Percentiles rank a stretch among this genome's conserved stretches.
Conservation (phyloP, 2,888 invertebrate species). For the Argyresthia albistria region DNA sequence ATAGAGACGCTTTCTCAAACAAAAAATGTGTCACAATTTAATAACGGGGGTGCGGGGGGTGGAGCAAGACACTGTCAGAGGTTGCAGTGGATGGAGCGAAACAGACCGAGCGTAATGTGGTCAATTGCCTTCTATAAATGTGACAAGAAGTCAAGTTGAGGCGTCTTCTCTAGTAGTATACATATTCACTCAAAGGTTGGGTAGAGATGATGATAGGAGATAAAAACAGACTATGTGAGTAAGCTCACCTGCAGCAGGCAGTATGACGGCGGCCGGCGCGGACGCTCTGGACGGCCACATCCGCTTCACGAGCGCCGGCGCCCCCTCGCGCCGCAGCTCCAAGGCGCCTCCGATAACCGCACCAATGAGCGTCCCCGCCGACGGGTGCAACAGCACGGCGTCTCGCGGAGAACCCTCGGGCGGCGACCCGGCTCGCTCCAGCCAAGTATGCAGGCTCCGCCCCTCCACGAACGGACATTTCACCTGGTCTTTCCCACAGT, state of each 20-base stretch:
- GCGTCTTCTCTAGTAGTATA: no score
- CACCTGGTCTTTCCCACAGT: slow-evolving; percentile 63
- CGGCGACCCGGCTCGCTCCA: slow-evolving; percentile 39
- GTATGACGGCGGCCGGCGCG: slow-evolving; percentile 52
- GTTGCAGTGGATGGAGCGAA: no score
- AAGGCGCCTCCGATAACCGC: slow-evolving; percentile 54
- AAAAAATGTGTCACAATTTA: no score
- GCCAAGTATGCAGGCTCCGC: slow-evolving; percentile 41
- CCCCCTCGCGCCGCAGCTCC: slow-evolving; percentile 40
- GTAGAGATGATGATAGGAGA: no score
- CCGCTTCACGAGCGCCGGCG: slow-evolving; percentile 45
- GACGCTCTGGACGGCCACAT: slow-evolving; percentile 63
- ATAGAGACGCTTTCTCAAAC: no score
- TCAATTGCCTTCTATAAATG: no score
- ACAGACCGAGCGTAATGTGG: no score
- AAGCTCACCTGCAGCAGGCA: slow-evolving; percentile 48
- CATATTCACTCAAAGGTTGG: no score
- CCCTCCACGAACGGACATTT: slow-evolving; percentile 55
- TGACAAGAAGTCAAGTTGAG: no score
- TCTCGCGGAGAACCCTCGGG: slow-evolving; percentile 50
- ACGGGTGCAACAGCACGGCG: slow-evolving; percentile 51
- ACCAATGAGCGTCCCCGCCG: slow-evolving; percentile 44
- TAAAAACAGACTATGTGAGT: no score
- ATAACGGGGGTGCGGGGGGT: no score
- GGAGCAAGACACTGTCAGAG: no score